phyloP scores from a whole-genome alignment of 2,113 vertebrate species.

The Dicrurus megarhynchus region DNA sequence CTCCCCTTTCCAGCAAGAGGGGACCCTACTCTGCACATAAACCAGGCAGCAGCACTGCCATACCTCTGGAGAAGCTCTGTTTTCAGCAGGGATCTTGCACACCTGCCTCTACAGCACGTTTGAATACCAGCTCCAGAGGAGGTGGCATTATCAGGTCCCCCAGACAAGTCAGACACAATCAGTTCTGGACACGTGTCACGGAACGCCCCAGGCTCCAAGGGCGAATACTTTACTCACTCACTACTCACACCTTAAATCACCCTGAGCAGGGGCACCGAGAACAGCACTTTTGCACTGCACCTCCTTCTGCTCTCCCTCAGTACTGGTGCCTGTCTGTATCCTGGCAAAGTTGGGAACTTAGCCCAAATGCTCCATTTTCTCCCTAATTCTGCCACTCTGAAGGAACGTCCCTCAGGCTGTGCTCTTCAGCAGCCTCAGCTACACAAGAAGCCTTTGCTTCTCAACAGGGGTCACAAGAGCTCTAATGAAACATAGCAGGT shows the following conservation, averaged over 20 bases:
- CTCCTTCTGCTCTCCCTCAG: background rate
- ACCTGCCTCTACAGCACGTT: background rate
- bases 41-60: accelerated
- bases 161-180: background rate
- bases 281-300: background rate
- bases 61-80: background rate
- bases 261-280: background rate
- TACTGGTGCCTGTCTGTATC: background rate
- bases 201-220: background rate
- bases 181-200: background rate
- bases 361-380: background rate
- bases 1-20: background rate
- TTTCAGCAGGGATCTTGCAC: background rate
- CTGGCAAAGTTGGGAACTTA: background rate
- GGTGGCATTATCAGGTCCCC: background rate
- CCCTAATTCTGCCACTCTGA: background rate
- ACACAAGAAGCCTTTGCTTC: background rate
- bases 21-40: background rate
- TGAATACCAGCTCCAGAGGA: background rate
- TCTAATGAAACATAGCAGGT: background rate
- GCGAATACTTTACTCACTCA: accelerated
- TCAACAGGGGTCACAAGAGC: background rate
- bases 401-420: background rate
- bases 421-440: background rate
- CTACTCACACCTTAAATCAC: background rate